Evolutionary conservation across 2,888 invertebrate species (phyloP).

Genomic region (Brenthis hecate): DNA sequence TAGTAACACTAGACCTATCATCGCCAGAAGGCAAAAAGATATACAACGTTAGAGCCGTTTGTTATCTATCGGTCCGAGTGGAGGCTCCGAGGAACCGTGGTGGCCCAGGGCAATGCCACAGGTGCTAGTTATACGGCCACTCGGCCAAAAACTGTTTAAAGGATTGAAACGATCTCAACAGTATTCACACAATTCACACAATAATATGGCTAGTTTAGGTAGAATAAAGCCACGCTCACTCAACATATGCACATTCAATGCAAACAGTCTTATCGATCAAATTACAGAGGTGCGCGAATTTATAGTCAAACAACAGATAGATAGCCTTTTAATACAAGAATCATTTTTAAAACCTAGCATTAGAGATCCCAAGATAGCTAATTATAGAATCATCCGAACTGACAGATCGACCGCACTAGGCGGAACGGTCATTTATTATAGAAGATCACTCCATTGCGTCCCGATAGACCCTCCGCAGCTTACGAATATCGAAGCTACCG

Average conservation of each 20-base stretch:
- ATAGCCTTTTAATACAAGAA: background rate
- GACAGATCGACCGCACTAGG: background rate
- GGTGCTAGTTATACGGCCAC: no score
- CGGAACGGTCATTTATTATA: constrained; percentile 16
- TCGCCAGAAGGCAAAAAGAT: constrained; percentile 12
- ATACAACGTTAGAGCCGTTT: background rate
- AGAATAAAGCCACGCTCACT: background rate
- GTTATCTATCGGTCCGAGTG: background rate
- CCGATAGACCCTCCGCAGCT: constrained; percentile 22
- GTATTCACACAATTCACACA: background rate
- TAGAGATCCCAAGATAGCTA: background rate
- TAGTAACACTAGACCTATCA: background rate
- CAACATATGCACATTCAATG: background rate
- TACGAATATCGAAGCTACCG: constrained; percentile 4
- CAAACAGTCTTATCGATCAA: background rate
- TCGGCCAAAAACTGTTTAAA: no score
- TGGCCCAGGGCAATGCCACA: no score
- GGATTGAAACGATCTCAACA: background rate
- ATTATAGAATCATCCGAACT: background rate
- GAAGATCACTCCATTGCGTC: constrained; percentile 16
- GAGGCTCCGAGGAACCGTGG: no score
- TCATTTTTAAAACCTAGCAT: background rate
- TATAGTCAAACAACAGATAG: background rate
- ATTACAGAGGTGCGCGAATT: background rate
- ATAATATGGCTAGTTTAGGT: no score